Base-by-base conservation (phyloP, 2,797 vertebrate species). In the Sus cebifrons region DNA sequence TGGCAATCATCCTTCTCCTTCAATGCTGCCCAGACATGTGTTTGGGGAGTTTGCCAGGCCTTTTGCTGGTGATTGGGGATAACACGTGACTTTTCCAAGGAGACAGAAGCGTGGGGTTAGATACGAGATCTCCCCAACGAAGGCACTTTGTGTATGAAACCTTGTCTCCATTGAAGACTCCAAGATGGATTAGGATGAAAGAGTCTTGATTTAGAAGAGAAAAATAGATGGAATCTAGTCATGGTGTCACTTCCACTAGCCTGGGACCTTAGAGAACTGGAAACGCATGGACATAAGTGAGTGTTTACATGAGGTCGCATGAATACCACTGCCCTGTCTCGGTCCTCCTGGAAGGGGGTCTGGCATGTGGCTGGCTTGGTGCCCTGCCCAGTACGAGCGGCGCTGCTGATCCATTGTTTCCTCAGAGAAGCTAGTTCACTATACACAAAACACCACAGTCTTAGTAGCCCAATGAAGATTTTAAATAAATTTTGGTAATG, bases 121-220 rank as follows among this genome's bases (percentile, higher is more conserved):
- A 52, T 73, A 29, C 73, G 71, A 17, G 44, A 40, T 65, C 29
- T 84, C 49, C 84, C 49, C 56, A 73, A 49, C n/a, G 27, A 89
- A 84, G 58, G 40, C 4, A 58, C 79, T 84, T 73, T 54, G 29
- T 56, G 58, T 84, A 78, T 36, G 78, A 67, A 29, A 71, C 23
- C 49, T 78, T 52, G 74, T 84, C 71, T 96, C 58, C 56, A 67
- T 12, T 54, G 60, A 94, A 79, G 58, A 40, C 58, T 89, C 58
- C 12, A 64, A 85, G 25, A 85, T 32, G 25, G 36, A 67, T 67
- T 44, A 49, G 56, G 29, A 90, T 23, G 49, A 71, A 21, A 49
- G 17, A 74, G 44, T 56, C 70, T 90, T 27, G 23, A 83, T 71
- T 52, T 52, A 85, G 54, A 82, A 75, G 64, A 70, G 13, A 82